phyloP scores from a whole-genome alignment of 2,113 vertebrate species.

The Aphelocoma coerulescens region DNA sequence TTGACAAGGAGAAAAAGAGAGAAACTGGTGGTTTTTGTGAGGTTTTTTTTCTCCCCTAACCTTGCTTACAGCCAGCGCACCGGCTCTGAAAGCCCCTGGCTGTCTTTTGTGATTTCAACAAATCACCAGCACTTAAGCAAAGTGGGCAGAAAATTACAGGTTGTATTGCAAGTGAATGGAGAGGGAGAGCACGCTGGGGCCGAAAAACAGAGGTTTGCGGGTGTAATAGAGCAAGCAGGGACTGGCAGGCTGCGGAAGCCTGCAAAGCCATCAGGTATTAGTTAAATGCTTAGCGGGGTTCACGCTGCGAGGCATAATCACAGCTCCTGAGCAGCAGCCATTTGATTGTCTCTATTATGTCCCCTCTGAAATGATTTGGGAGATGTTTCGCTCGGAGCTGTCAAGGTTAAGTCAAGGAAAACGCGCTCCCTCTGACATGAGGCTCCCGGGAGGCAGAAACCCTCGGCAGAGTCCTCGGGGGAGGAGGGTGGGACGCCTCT shows the following conservation, averaged over 20 bases:
- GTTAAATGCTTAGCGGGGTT: slow-evolving; percentile 48
- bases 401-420: slow-evolving; percentile 56
- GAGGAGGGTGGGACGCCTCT: neutral
- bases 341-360: slow-evolving; percentile 59
- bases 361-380: slow-evolving; percentile 31
- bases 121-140: slow-evolving; percentile 68
- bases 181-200: slow-evolving; percentile 45
- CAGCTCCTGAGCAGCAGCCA: slow-evolving; percentile 39
- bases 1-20: neutral
- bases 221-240: slow-evolving; percentile 13
- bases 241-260: neutral
- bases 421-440: neutral
- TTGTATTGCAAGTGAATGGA: slow-evolving; percentile 62
- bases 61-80: neutral
- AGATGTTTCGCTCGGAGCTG: slow-evolving; percentile 12
- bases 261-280: slow-evolving; percentile 56
- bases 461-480: neutral
- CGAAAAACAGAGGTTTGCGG: slow-evolving; percentile 27
- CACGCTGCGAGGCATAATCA: slow-evolving; percentile 57
- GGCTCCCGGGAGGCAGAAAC: neutral
- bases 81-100: slow-evolving; percentile 34
- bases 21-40: neutral
- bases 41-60: accelerated
- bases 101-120: slow-evolving; percentile 67
- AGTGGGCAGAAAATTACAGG: slow-evolving; percentile 70